Base-by-base conservation (phyloP, 2,113 vertebrate species). In the Antidorcas marsupialis region DNA sequence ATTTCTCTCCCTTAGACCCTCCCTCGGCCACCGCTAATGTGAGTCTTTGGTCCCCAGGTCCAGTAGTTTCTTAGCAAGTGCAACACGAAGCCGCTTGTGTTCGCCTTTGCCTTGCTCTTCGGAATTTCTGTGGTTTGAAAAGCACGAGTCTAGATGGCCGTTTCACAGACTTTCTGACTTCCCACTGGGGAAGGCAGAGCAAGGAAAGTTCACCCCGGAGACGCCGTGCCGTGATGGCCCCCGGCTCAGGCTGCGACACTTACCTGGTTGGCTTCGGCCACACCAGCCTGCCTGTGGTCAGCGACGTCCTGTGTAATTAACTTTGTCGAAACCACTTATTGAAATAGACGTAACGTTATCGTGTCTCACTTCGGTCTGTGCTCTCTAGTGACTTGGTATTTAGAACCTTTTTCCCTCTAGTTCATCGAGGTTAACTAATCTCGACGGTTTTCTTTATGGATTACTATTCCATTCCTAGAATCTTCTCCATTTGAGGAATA, bases 331-430 rank as follows among this genome's bases (percentile, higher is more conserved):
- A 89, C 7, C 21, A 1, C 50, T 71, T 55, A 78, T 59, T 87
- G 30, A 95, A 95, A 55, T 30, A 0, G 1, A 14, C 1, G 0
- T 10, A 45, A 82, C 2, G 0, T 28, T 78, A 87, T 52, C 21
- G 92, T 19, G 23, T 91, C 12, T 78, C 21, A 21, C 57, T 81
- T 47, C n/a, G 6, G 17, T 27, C 28, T 19, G 33, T 67, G 83
- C n/a, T 60, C 2, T 36, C 17, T 25, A 2, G 27, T 62, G 30
- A 9, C 14, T 95, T 81, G n/a, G 21, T 2, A 27, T 67, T 76
- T 74, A 27, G 71, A 62, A 47, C 28, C n/a, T 64, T 0, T 95
- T 90, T 52, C 43, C 21, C 43, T 27, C 33, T 39, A 39, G 36
- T 86, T 60, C 27, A 43, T 86, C 64, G 39, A 30, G n/a, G 17